Evolutionary conservation across 2,113 vertebrate genomes (phyloP).

Genomic region (Vimba vimba): DNA sequence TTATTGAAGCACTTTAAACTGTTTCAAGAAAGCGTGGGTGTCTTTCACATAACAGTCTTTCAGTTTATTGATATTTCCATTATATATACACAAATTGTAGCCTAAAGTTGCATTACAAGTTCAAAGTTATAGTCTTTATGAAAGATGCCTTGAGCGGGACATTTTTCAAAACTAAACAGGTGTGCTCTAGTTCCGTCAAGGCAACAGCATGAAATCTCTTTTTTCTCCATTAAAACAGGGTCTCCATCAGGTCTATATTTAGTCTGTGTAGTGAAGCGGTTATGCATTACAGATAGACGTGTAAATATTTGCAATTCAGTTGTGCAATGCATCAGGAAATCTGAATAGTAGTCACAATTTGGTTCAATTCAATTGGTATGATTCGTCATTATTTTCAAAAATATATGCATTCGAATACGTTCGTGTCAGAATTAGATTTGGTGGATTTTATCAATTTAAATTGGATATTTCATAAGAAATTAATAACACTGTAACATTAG

Average conservation of each 20-base stretch:
- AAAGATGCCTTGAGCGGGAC: slow-evolving; percentile 1
- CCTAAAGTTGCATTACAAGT: background rate
- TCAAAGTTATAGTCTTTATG: slow-evolving; percentile 3
- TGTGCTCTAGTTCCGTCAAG: slow-evolving; percentile 20
- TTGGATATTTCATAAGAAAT: background rate
- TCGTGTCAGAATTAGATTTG: background rate
- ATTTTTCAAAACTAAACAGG: slow-evolving; percentile 13
- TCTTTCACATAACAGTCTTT: background rate
- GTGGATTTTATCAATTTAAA: background rate
- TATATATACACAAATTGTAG: background rate
- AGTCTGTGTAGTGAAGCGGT: background rate
- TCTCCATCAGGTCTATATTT: slow-evolving; percentile 7
- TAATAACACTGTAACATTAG: no score
- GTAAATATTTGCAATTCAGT: background rate
- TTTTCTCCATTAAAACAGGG: background rate
- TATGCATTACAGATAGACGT: background rate
- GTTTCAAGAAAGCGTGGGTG: background rate
- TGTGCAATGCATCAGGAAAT: background rate
- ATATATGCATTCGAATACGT: no score
- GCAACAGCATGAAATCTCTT: background rate
- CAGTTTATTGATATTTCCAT: background rate
- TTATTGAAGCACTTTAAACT: background rate
- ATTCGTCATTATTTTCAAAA: background rate
- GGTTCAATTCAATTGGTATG: background rate
- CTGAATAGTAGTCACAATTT: background rate